Conservation (phyloP, 2,797 vertebrate genomes). For the Neomorphus geoffroyi region DNA sequence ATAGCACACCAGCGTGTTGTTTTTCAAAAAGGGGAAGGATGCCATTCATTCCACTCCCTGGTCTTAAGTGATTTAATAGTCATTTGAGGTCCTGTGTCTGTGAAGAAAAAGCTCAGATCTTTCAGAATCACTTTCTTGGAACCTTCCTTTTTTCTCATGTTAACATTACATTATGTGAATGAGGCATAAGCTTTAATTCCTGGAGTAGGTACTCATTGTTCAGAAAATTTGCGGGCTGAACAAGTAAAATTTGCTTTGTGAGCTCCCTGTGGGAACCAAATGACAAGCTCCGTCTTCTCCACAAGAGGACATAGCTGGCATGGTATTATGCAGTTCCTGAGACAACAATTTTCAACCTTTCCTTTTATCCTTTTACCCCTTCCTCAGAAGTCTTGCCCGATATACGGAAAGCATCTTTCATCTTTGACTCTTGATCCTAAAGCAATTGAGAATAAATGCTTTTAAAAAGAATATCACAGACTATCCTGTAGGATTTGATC, state of each 20-base stretch:
- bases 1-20: not conserved
- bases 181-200: constrained; percentile 50
- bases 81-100: not conserved
- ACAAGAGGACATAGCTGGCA: constrained; percentile 9
- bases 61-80: constrained; percentile 14
- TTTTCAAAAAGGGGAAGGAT: not conserved
- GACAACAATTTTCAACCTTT: constrained; percentile 55
- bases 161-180: constrained; percentile 39
- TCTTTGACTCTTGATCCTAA: constrained; percentile 63
- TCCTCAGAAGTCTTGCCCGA: constrained; percentile 51
- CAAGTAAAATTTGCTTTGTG: constrained; percentile 59
- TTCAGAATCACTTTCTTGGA: constrained; percentile 34
- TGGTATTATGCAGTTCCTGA: constrained; percentile 37
- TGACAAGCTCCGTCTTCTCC: constrained; percentile 44
- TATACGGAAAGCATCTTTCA: constrained; percentile 30
- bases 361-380: constrained; percentile 39
- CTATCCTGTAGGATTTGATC: not conserved
- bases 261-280: constrained; percentile 44
- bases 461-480: constrained; percentile 7
- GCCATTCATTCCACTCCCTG: not conserved
- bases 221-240: constrained; percentile 50
- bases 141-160: not conserved
- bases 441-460: constrained; percentile 36
- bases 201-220: constrained; percentile 47
- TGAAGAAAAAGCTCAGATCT: constrained; percentile 31